Evolutionary conservation across 2,888 invertebrate genomes (phyloP), one percentile per base, ranked within the genome.

Genomic region (Rhagophthalmus giganteus): DNA sequence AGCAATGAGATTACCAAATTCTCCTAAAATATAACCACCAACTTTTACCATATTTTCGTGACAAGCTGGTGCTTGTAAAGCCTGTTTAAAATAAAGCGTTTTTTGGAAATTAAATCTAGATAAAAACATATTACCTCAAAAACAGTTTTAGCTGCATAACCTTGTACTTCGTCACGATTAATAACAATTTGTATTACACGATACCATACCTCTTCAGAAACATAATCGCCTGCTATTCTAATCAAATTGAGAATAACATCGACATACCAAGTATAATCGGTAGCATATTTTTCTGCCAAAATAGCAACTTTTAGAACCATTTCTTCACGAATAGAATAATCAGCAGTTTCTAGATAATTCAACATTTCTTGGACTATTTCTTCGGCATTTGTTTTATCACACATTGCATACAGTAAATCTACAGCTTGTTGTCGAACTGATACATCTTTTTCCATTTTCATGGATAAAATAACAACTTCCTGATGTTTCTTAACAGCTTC

Each of bases 1-100:
- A 63, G 99, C 99, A 73, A 99, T 99, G 54, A 99, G 82, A 79
- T 99, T 99, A 41, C 99, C 99, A 78, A 99, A 99, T 77, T 99
- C 98, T 55, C 99, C 99, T 54, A 99, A 82, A 66, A 99, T 98
- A 69, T 99, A 99, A 41, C 98, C 99, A 54, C 98, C 98, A 44
- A 99, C 99, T 84, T 99, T 99, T 1, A 99, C 98, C 99, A 99
- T 99, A 75, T 99, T 99, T 77, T 99, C 99, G 74, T 99, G 99
- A 70, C 99, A 99, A 14, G 99, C 98, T 11, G 98, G 97, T 20
- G 97, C 97, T 80, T 99, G 97, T 41, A 98, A 78, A 47, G 96
- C 96, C 84, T 86, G n/a, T n/a, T n/a, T n/a, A n/a, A n/a, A n/a
- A n/a, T n/a, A n/a, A n/a, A n/a, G n/a, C n/a, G n/a, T n/a, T n/a